Conservation (phyloP, 2,888 invertebrate genomes). For the Nephrotoma appendiculata region DNA sequence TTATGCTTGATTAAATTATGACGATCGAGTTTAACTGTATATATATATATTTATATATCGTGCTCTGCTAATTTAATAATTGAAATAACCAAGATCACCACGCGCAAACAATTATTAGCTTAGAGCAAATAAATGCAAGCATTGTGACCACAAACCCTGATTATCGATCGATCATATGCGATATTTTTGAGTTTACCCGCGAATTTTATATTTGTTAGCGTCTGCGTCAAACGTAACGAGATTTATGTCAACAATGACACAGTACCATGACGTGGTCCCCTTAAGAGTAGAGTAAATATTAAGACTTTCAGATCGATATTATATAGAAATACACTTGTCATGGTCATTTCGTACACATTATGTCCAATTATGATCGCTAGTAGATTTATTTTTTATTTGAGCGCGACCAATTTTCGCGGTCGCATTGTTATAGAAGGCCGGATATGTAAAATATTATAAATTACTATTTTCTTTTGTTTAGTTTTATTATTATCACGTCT, state of each 20-base stretch:
- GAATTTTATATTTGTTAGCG: neutral
- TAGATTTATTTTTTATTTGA: neutral
- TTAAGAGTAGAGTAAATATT: neutral
- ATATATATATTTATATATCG: neutral
- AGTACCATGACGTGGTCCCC: neutral
- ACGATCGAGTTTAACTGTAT: neutral
- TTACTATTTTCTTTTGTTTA: neutral
- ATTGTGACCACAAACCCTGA: too few species aligned
- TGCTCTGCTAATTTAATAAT: neutral
- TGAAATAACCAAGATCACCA: neutral
- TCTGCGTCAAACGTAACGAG: neutral
- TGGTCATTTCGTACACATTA: neutral
- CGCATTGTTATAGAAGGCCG: neutral
- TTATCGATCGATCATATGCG: neutral
- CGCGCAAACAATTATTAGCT: neutral
- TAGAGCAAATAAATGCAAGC: too few species aligned
- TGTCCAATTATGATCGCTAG: neutral
- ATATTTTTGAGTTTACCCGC: neutral
- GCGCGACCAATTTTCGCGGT: neutral
- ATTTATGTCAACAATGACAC: neutral
- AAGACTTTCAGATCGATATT: neutral
- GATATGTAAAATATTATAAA: neutral
- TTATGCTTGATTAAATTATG: neutral
- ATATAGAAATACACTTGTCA: neutral
- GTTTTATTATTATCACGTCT: neutral